These are phyloP conservation scores for Clarias magur DNA, from an alignment of 2,113 vertebrate genomes.

Conservation along the genomic window DNA sequence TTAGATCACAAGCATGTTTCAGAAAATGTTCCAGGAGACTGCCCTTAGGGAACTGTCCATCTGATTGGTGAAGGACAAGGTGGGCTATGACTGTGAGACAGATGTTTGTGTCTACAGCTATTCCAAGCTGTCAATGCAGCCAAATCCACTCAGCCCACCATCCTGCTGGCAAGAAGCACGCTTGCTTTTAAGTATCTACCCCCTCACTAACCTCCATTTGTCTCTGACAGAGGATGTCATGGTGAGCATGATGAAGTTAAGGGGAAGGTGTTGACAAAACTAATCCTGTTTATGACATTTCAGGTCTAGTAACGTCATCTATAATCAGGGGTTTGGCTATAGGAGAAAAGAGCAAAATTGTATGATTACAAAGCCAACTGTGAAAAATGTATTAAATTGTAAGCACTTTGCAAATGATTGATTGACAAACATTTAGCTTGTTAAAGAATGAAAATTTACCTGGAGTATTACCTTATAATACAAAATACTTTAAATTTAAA, in stretches of 20 bases:
- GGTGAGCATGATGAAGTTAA: background rate
- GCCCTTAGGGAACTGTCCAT: constrained; percentile 49
- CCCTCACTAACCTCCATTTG: constrained; percentile 44
- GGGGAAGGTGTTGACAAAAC: constrained; percentile 25
- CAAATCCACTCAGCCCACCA: background rate
- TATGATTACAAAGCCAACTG: background rate
- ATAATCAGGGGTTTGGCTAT: background rate
- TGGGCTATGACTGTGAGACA: constrained; percentile 48
- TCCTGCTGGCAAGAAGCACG: constrained; percentile 29
- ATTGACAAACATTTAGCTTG: background rate
- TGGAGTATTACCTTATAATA: background rate
- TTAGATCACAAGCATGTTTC: constrained; percentile 35
- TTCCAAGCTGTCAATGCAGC: constrained; percentile 50
- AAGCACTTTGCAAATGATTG: background rate
- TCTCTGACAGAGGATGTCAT: constrained; percentile 31
- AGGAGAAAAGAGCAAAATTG: background rate
- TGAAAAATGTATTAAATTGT: background rate
- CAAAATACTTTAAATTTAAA: background rate
- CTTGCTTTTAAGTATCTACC: constrained; percentile 27
- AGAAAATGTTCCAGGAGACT: constrained; percentile 23
- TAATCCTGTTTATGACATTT: background rate
- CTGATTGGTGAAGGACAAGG: constrained; percentile 53
- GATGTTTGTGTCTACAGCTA: constrained; percentile 53
- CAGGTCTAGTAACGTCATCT: background rate
- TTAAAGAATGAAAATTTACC: background rate